Base-by-base conservation (phyloP, 2,113 vertebrate species). In the Austrofundulus limnaeus region DNA sequence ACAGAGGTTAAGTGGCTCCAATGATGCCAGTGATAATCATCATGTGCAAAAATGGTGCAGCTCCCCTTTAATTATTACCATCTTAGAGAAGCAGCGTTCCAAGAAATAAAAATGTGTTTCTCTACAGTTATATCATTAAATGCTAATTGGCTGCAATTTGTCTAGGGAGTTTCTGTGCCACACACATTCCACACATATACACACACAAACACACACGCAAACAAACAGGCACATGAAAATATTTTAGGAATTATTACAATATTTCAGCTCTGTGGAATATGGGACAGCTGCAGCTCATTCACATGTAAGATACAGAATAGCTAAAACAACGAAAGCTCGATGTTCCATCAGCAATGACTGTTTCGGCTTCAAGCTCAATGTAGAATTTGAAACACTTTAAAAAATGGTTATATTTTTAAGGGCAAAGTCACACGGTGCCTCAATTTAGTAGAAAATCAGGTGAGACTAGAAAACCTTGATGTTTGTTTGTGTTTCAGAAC, bases 121-220 rank as follows among this genome's bases (percentile, higher is more conserved):
- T 38, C 72, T 38, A 34, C 59, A 56, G 34, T 21, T 43, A 67
- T 60, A 20, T 60, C 61, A 63, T 63, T 70, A 73, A 58, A 70
- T 42, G 51, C 58, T 66, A 46, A 83, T 79, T 62, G 65, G 72
- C 42, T 49, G 28, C 23, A 19, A 45, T 47, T 45, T 65, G 54
- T 24, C 59, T 46, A 25, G 4, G 19, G 45, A 45, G n/a, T 13
- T 56, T 65, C 24, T 50, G 12, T 46, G 23, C 24, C 39, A 25
- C 28, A 39, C 28, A n/a, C n/a, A n/a, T 11, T 41, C 37, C 41
- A 38, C 37, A 23, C 11, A 38, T 41, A 63, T 16, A 41, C 41
- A 20, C 28, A 38, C 34, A 20, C 17, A 28, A 49, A 55, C 37
- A 39, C 39, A 41, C 11, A 45, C 43, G 56, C 16, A 43, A 14